Percentiles rank a stretch among this genome's conserved stretches.
Evolutionary conservation across 2,888 invertebrate species (phyloP).

Genomic region (Griposia aprilina): DNA sequence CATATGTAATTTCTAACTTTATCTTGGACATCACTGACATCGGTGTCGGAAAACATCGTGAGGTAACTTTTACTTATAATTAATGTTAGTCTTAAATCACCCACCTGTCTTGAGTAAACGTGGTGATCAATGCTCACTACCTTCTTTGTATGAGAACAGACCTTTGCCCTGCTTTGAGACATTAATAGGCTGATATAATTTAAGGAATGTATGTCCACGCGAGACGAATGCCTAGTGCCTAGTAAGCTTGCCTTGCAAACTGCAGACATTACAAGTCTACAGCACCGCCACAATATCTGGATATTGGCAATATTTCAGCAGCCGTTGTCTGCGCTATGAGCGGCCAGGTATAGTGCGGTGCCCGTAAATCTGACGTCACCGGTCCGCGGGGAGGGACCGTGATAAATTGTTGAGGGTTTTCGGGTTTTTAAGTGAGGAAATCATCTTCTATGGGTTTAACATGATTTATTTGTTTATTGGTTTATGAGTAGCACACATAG

Average conservation of each 20-base stretch:
- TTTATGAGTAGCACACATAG: background rate
- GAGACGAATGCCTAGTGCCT: background rate
- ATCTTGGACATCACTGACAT: background rate
- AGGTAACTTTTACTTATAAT: too few relatives aligned
- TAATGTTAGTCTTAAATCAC: background rate
- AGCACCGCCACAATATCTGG: constrained; percentile 35
- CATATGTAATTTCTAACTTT: background rate
- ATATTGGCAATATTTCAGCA: constrained; percentile 59
- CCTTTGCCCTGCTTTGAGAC: too few relatives aligned
- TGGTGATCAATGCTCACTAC: too few relatives aligned
- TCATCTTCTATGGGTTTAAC: constrained; percentile 10
- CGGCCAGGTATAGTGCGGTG: constrained; percentile 57
- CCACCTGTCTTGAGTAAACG: background rate
- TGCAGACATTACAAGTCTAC: constrained; percentile 13
- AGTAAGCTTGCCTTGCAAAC: background rate
- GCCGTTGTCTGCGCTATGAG: constrained; percentile 43
- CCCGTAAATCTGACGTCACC: constrained; percentile 52
- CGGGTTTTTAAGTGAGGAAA: constrained; percentile 19
- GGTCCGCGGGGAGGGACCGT: constrained; percentile 10
- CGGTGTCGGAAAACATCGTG: background rate
- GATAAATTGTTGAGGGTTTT: constrained; percentile 44
- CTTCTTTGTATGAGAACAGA: background rate
- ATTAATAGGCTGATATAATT: background rate
- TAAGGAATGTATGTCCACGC: background rate
- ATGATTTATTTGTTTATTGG: constrained; percentile 14